phyloP scores from a whole-genome alignment of 2,113 vertebrate species.

The Platycercus adscitus region DNA sequence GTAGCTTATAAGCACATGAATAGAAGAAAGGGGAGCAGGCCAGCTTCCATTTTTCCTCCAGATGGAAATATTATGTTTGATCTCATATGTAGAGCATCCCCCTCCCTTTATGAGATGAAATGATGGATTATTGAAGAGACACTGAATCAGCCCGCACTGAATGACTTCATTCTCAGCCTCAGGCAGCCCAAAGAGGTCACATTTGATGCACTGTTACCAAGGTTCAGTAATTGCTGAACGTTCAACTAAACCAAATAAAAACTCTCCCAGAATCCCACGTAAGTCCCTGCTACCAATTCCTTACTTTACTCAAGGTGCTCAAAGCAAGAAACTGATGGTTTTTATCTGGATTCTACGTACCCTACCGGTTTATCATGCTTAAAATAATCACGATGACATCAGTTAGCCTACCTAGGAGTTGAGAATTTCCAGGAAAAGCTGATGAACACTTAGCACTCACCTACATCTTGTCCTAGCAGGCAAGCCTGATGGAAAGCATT shows the following conservation, averaged over 20 bases:
- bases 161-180: background rate
- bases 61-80: background rate
- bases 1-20: background rate
- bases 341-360: background rate
- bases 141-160: background rate
- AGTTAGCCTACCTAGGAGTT: background rate
- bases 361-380: background rate
- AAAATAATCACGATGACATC: background rate
- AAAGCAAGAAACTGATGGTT: background rate
- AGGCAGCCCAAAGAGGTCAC: background rate
- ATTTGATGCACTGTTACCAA: background rate
- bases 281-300: background rate
- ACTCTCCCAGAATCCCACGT: background rate
- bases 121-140: background rate
- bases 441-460: background rate
- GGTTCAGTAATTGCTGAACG: background rate
- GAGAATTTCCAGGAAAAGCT: background rate
- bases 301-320: background rate
- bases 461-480: background rate
- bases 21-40: background rate
- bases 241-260: background rate
- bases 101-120: background rate
- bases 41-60: background rate
- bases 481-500: background rate
- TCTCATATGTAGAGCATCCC: background rate